phyloP scores from a whole-genome alignment of 2,797 vertebrate genomes.

The Lycodopsis pacificus region DNA sequence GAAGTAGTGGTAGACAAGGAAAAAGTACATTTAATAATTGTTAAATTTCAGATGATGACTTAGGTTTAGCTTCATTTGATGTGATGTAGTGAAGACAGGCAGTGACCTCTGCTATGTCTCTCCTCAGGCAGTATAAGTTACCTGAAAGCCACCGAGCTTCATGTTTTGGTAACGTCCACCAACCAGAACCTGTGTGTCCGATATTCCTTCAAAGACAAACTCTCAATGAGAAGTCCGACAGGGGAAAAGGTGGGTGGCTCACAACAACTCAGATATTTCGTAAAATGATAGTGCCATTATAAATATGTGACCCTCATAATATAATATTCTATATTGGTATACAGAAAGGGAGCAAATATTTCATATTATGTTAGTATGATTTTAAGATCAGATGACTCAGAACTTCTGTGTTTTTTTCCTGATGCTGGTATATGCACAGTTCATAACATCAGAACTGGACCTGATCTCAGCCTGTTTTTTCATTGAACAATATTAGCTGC shows the following conservation, averaged over 20 bases:
- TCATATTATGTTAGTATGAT: not conserved
- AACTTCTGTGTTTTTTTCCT: not conserved
- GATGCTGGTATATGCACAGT: not conserved
- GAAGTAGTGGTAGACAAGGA: not conserved
- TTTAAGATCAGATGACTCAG: not conserved
- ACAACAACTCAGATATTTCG: not conserved
- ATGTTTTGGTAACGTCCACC: slow-evolving; percentile 62
- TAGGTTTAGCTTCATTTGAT: not conserved
- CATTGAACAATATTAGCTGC: not conserved
- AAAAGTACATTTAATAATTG: not conserved
- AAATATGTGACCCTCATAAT: not conserved
- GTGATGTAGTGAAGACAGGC: not conserved
- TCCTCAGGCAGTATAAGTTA: slow-evolving; percentile 72
- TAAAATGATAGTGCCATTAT: not conserved
- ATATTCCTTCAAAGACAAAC: slow-evolving; percentile 63
- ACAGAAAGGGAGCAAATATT: not conserved
- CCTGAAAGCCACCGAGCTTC: slow-evolving; percentile 77
- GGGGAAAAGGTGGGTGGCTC: slow-evolving; percentile 64
- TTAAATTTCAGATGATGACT: not conserved
- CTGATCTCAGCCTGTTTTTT: not conserved
- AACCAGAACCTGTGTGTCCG: slow-evolving; percentile 78
- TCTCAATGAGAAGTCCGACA: slow-evolving; percentile 57
- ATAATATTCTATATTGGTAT: not conserved
- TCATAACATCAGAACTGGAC: not conserved
- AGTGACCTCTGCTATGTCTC: slow-evolving; percentile 13